Evolutionary conservation across 2,888 invertebrate genomes (phyloP), one percentile per base, ranked within the genome.

Genomic region (Sminthurinus aureus): DNA sequence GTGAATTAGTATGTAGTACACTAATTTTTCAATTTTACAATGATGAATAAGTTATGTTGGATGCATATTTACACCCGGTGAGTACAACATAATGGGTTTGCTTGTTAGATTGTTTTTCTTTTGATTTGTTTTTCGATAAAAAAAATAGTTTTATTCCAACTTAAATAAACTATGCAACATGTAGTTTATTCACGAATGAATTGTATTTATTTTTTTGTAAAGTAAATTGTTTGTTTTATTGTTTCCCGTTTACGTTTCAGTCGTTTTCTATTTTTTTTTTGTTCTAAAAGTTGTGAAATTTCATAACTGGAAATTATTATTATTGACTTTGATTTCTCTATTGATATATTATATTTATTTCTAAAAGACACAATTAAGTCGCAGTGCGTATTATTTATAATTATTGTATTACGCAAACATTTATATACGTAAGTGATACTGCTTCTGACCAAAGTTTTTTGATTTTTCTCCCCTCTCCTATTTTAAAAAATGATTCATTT

Each of bases 311-410:
- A 58, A 58, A 58, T 58, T 58, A 58, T 58, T 58, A 6, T 58
- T 58, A 13, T 58, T 13, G 2, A 18, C 2, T 15, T 58, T 58
- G 15, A 13, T 6, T 58, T 58, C 18, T 52, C 13, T 52, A n/a
- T n/a, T n/a, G 58, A 15, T 58, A n/a, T 38, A 38, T 58, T 58
- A 58, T 58, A 58, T 13, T 58, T 58, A 58, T 58, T 58, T 13
- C 58, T 13, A 58, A 13, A 58, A 15, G 2, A 58, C 58, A 6
- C 4, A 75, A 51, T 9, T 20, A 79, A 79, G 71, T 79, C 79
- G 79, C 79, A 79, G 51, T 79, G 79, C 79, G 79, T 79, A 79
- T 26, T 77, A 51, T 51, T 50, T 22, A 24, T 13, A 73, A 38
- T 38, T 38, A 38, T 38, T 38, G 1, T 38, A 51, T 9, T 71